Evolutionary conservation across 2,113 vertebrate species (phyloP).

Genomic region (Chionomys nivalis): DNA sequence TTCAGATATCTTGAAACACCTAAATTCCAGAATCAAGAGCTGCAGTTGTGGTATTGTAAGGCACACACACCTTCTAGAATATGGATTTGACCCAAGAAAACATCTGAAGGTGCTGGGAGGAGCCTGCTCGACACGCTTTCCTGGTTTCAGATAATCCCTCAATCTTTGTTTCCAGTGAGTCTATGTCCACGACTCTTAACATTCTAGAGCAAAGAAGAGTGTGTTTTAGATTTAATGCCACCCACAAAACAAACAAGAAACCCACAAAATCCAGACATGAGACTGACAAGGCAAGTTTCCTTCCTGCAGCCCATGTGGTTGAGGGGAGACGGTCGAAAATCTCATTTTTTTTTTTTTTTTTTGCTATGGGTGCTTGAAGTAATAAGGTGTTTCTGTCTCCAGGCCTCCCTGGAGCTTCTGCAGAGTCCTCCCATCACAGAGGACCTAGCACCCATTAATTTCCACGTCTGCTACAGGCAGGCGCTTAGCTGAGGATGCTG

Average conservation of each 20-base stretch:
- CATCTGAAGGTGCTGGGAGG: conserved; percentile 26
- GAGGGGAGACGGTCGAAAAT: not conserved
- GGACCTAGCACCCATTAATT: not conserved
- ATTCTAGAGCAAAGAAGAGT: conserved; percentile 86
- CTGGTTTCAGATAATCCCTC: conserved; percentile 87
- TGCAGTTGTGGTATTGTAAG: not conserved
- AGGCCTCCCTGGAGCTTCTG: too few relatives aligned
- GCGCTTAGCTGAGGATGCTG: not conserved
- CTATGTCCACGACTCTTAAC: conserved; percentile 88
- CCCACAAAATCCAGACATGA: not conserved
- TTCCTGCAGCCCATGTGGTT: too few relatives aligned
- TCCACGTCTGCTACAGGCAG: not conserved
- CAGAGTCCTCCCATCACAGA: not conserved
- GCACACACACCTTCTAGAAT: not conserved
- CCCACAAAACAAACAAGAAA: not conserved
- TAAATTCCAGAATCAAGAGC: not conserved
- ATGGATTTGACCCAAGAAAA: conserved; percentile 25
- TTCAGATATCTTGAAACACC: not conserved
- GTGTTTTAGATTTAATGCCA: conserved; percentile 21
- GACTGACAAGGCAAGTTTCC: too few relatives aligned
- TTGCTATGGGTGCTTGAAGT: not conserved
- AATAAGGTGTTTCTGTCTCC: not conserved
- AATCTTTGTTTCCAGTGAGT: conserved; percentile 90
- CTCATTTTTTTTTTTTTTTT: not conserved
- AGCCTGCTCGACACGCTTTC: conserved; percentile 90